Evolutionary conservation across 1,140 invertebrate species (phyloP), one percentile per base, ranked within the genome.

Genomic region (Reticulitermes speratus): DNA sequence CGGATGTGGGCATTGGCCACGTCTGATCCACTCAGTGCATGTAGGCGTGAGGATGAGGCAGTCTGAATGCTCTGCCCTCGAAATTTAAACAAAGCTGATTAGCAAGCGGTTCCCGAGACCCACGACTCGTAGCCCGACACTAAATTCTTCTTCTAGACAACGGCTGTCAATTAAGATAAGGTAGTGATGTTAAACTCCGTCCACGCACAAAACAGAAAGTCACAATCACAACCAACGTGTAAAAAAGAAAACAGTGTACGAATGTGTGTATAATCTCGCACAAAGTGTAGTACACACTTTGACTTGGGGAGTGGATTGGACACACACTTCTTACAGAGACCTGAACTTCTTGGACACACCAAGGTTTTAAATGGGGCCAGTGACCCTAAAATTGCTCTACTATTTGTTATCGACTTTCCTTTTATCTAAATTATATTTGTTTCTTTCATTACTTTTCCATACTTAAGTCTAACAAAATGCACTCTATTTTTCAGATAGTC

Each of bases 81-180:
- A 75, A 55, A 75, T 75, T 30, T 30, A 75, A 75, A 75, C 65
- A 75, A 75, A 75, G 65, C 65, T 75, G 65, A 75, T 75, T 75
- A 75, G 65, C n/a, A 0, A 30, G 65, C 19, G 1, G 52, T 55
- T 19, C 14, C 52, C 52, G 11, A 75, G 65, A 25, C 7, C 65
- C 65, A 30, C 65, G 7, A 16, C 25, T 30, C 65, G 65, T 21
- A 21, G 52, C n/a, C n/a, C 65, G 25, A 75, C n/a, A 75, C 65
- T 75, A 75, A 75, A 75, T 75, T 75, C 65, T 75, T 75, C 65
- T 75, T 30, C 25, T 25, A 75, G 65, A 75, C 65, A 75, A 75
- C 25, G 65, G 65, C 65, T 75, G 65, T 75, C 65, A 75, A 75
- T 75, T 75, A 75, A 75, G 65, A 75, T 75, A 75, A 75, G 65